Base-by-base conservation (phyloP, 2,113 vertebrate genomes). In the Triplophysa tibetana region DNA sequence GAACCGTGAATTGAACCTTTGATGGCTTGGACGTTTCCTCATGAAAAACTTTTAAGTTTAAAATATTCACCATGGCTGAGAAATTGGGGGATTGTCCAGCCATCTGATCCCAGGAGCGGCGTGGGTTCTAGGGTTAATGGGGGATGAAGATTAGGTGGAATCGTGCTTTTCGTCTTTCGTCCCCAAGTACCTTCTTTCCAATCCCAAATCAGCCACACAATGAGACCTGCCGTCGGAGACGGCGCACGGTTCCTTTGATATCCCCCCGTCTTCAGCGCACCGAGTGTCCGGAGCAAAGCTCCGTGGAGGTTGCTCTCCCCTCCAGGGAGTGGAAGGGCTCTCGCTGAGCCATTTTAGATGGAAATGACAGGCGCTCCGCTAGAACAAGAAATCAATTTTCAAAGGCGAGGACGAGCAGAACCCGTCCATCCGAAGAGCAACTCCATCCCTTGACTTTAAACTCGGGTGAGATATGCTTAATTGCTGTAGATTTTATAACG, bases 1-100 rank as follows among this genome's bases (percentile, higher is more conserved):
- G 65, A 81, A 48, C 70, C 54, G 56, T 83, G 52, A 84, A 87
- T 64, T 72, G 75, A 91, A 91, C 88, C 91, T 93, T 93, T 92
- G 90, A 92, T 90, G 90, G 89, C 88, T 86, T 90, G 87, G 88
- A 92, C 87, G 90, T 92, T 91, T 92, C 91, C 90, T 90, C 83
- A 88, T 90, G 43, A 68, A 78, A 75, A 86, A 88, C 84, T 90
- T n/a, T n/a, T n/a, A n/a, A n/a, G 85, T 93, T 93, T 92, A 91
- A 93, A 92, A 92, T 93, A 91, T 93, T 92, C 92, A 86, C 88
- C 87, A 87, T 89, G 90, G 87, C 78, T 82, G 84, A 89, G 89
- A 92, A 93, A 91, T 52, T 61, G 87, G 89, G 90, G 91, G 91
- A 92, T 93, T 93, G 93, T 93, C 92, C 92, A 90, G 83, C 91